Evolutionary conservation across 2,888 invertebrate species (phyloP).

Genomic region (Pandemis heparana): DNA sequence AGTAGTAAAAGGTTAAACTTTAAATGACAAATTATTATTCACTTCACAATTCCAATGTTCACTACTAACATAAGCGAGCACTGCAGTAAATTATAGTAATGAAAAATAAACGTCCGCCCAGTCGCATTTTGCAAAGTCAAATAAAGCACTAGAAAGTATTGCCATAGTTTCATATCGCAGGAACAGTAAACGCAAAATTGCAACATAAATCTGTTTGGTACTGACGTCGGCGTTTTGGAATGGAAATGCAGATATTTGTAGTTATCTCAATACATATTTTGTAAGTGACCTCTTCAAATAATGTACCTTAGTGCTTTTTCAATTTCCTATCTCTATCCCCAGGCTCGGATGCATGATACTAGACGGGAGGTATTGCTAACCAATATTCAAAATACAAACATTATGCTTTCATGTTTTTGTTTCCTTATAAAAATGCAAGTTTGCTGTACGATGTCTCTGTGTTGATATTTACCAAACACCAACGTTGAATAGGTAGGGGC

Average conservation of each 20-base stretch:
- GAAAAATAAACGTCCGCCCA: constrained; percentile 53
- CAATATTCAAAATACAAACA: not conserved
- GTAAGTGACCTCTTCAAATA: constrained; percentile 12
- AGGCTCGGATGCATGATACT: not conserved
- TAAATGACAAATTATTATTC: not conserved
- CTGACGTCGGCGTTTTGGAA: constrained; percentile 8
- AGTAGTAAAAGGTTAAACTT: not conserved
- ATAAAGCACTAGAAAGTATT: constrained; percentile 51
- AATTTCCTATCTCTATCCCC: constrained; percentile 9
- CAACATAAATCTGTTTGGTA: constrained; percentile 42
- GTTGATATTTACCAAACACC: not conserved
- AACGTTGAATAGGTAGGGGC: too few species aligned
- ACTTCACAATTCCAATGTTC: constrained; percentile 4
- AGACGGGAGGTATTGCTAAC: not conserved
- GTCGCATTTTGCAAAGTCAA: constrained; percentile 63
- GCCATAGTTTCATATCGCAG: constrained; percentile 48
- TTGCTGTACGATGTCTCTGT: not conserved
- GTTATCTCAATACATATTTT: constrained; percentile 21
- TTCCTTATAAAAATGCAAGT: not conserved
- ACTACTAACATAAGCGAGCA: constrained; percentile 51
- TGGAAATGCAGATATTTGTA: constrained; percentile 25
- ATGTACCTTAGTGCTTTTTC: constrained; percentile 4
- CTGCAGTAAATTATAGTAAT: constrained; percentile 48
- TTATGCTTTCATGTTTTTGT: not conserved
- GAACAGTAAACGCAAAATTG: constrained; percentile 51